Evolutionary conservation across 2,113 vertebrate genomes (phyloP).

Genomic region (Ictidomys tridecemlineatus): DNA sequence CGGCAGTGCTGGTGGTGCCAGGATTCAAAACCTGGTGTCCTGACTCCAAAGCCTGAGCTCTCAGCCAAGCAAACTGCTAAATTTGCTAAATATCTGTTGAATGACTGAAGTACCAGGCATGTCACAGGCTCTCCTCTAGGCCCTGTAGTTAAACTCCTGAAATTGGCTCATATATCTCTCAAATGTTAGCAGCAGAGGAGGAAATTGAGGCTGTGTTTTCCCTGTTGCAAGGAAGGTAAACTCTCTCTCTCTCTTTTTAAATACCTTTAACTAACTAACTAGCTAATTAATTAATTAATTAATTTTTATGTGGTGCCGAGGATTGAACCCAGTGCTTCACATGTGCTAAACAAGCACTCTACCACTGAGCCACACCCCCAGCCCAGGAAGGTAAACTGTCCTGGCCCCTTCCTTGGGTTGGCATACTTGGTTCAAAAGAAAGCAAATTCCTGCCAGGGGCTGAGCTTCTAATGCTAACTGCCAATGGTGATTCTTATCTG

Average conservation of each 20-base stretch:
- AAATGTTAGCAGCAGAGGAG: neutral
- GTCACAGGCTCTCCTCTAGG: neutral
- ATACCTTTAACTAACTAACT: too few relatives aligned
- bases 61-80: neutral
- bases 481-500: neutral
- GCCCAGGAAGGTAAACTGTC: neutral
- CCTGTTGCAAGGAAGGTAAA: slow-evolving; percentile 4
- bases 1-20: neutral
- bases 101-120: neutral
- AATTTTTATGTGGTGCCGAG: too few relatives aligned
- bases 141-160: neutral
- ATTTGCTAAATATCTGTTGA: neutral
- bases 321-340: too few relatives aligned
- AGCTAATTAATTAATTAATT: too few relatives aligned
- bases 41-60: neutral
- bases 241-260: neutral
- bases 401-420: neutral
- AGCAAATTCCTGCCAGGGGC: neutral
- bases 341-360: too few relatives aligned
- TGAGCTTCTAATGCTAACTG: slow-evolving; percentile 18
- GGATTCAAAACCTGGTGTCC: neutral
- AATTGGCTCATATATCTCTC: neutral
- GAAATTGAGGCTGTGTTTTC: neutral
- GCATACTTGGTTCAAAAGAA: neutral
- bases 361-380: too few relatives aligned